Base-by-base conservation (phyloP, 2,113 vertebrate genomes). In the Dendrocopos noguchii region DNA sequence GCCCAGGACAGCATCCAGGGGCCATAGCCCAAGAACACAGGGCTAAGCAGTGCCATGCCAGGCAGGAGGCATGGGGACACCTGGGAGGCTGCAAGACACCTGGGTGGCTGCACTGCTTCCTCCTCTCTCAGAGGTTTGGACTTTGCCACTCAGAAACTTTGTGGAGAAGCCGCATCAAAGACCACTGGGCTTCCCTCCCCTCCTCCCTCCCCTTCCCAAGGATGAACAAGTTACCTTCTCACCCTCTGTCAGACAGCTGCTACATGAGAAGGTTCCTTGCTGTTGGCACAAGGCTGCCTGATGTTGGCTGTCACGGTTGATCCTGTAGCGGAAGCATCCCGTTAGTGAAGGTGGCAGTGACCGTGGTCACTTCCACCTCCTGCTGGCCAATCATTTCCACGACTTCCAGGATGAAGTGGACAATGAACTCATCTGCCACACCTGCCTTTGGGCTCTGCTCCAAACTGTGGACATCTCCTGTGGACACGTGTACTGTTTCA, bases 341-440 rank as follows among this genome's bases (percentile, higher is more conserved):
- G 88, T 92, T 1, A 91, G 31, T 18, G 83, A 97, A 22, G 93
- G 98, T 25, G 98, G 98, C 84, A 97, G 97, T 78, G 98, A 98
- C 86, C 98, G 98, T 8, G 98, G 98, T 25, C 98, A 98, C 96
- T 91, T 90, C 80, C 98, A 99, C 9, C 95, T 97, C 31, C 87
- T 96, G 53, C 96, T 88, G 33, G 98, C 98, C 55, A 98, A 97
- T 89, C 98, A 98, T 91, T 95, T 98, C 81, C 98, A 98, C 34
- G 98, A 98, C 93, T 98, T 99, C 95, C 98, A 97, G 80, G 97
- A 98, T 14, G 97, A 98, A 53, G 97, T 98, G 89, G 98, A 98
- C 3, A 96, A 98, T 66, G 98, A 99, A 86, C 91, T 98, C 83
- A 94, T 98, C 46, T 98, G 98, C 91, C 98, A 98, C 94, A 98